phyloP scores from a whole-genome alignment of 2,888 invertebrate species.

The Gymnosoma rotundatum region DNA sequence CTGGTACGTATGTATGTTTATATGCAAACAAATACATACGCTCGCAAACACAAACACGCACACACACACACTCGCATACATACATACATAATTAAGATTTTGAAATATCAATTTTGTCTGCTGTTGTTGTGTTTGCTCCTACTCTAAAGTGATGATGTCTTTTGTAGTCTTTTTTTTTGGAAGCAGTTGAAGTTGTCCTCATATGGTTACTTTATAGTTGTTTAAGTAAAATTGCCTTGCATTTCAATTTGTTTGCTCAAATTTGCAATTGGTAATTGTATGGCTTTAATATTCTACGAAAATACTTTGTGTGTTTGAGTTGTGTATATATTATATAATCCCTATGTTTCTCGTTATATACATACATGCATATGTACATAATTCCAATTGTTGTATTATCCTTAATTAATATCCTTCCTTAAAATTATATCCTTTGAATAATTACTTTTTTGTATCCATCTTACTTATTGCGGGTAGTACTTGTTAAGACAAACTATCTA shows the following conservation, averaged over 20 bases:
- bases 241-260: slow-evolving; percentile 40
- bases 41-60: slow-evolving; percentile 5
- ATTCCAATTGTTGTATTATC: slow-evolving; percentile 46
- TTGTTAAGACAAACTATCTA: slow-evolving; percentile 18
- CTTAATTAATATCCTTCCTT: slow-evolving; percentile 59
- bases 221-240: slow-evolving; percentile 57
- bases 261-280: slow-evolving; percentile 42
- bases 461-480: background rate
- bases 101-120: slow-evolving; percentile 51
- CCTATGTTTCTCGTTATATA: slow-evolving; percentile 26
- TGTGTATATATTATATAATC: background rate
- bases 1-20: too few species aligned
- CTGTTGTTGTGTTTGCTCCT: slow-evolving; percentile 12
- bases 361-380: background rate
- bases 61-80: background rate
- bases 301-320: slow-evolving; percentile 1
- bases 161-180: slow-evolving; percentile 8
- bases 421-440: slow-evolving; percentile 67
- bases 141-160: slow-evolving; percentile 24
- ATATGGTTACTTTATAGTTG: slow-evolving; percentile 38
- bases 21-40: background rate
- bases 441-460: slow-evolving; percentile 38
- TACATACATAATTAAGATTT: slow-evolving; percentile 42
- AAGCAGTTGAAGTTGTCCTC: slow-evolving; percentile 5
- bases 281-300: slow-evolving; percentile 40